Conservation (phyloP, 2,797 vertebrate genomes). For the Hypotaenidia philippensis region DNA sequence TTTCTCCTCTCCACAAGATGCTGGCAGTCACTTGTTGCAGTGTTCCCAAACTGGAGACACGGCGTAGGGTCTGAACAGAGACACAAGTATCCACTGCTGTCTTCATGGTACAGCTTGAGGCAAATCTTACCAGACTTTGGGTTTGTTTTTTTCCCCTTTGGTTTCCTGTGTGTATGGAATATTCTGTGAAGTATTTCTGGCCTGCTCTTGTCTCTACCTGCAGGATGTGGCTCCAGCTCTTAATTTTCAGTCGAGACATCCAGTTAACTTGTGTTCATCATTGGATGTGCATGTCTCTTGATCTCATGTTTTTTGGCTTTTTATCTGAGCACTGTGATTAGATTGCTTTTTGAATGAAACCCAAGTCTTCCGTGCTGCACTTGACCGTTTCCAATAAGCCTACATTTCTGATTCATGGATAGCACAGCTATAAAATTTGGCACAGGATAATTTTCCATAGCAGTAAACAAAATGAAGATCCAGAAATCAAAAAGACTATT, state of each 20-base stretch:
- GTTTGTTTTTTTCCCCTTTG: not conserved
- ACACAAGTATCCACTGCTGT: too few relatives aligned
- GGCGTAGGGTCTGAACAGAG: not conserved
- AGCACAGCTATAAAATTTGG: conserved; percentile 3
- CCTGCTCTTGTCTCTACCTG: not conserved
- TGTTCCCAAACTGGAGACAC: not conserved
- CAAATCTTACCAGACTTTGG: rapidly evolving
- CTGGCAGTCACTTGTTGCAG: not conserved
- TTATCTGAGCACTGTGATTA: not conserved
- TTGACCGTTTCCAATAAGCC: conserved; percentile 33
- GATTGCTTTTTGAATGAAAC: conserved; percentile 47
- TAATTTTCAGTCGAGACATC: not conserved
- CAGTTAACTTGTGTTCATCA: not conserved
- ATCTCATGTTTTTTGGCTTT: not conserved
- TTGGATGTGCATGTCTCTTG: not conserved
- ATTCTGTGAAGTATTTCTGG: not conserved
- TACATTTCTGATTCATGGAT: conserved; percentile 38
- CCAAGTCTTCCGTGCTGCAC: conserved; percentile 25
- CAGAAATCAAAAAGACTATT: not conserved
- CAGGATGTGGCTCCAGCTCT: not conserved
- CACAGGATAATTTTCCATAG: conserved; percentile 27
- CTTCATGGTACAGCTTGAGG: rapidly evolving
- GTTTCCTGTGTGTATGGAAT: not conserved
- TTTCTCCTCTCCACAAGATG: rapidly evolving
- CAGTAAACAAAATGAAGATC: conserved; percentile 34